These are phyloP conservation scores for Danio albolineatus DNA, from an alignment of 2,797 vertebrate genomes.

Conservation along the genomic window DNA sequence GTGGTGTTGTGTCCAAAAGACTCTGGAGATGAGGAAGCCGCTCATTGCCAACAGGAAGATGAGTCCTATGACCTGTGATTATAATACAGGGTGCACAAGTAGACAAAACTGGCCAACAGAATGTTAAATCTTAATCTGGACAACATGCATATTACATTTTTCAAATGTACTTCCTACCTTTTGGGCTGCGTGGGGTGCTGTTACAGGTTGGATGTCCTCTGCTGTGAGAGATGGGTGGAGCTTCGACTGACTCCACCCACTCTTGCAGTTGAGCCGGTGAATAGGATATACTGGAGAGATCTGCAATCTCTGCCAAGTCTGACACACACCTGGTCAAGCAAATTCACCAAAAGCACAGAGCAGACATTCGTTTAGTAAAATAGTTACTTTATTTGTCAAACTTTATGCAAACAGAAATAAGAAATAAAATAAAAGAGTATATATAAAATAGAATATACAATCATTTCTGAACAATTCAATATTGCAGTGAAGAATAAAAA, in stretches of 20 bases:
- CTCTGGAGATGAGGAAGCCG: conserved; percentile 35
- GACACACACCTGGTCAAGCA: conserved; percentile 38
- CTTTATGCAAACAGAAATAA: no score
- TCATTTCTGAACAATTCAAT: no score
- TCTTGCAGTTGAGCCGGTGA: conserved; percentile 62
- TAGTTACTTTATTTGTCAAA: no score
- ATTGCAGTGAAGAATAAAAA: no score
- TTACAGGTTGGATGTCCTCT: conserved; percentile 55
- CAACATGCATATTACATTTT: not conserved
- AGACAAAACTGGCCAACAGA: not conserved
- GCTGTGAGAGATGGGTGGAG: conserved; percentile 5
- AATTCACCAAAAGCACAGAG: conserved; percentile 18
- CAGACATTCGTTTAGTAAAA: not conserved
- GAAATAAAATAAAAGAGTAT: no score
- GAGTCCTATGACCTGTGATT: conserved; percentile 37
- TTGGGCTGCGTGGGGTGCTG: conserved; percentile 70
- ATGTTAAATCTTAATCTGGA: not conserved
- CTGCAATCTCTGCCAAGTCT: conserved; percentile 59
- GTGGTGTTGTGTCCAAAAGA: conserved; percentile 51
- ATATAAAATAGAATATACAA: no score
- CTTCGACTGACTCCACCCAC: conserved; percentile 24
- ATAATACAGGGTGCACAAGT: not conserved
- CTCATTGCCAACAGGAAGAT: not conserved
- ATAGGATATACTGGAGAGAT: conserved; percentile 69
- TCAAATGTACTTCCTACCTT: conserved; percentile 2